These are phyloP conservation scores for Fragum sueziense DNA, from an alignment of 2,888 invertebrate genomes.

Conservation along the genomic window DNA sequence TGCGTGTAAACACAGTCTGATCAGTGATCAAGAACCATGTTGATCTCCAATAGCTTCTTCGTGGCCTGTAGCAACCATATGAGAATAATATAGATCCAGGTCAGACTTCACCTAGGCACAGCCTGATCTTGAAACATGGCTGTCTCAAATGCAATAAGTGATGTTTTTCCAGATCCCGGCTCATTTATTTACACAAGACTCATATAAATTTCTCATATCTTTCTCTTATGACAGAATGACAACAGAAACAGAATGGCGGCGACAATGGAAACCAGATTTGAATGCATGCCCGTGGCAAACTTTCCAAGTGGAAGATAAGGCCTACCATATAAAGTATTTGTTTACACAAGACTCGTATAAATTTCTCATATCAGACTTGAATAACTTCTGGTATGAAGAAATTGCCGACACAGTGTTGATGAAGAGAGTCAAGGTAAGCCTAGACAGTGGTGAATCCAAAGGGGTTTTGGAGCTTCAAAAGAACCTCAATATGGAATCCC, in stretches of 20 bases:
- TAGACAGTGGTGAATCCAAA: too few species aligned
- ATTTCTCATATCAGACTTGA: constrained; percentile 71
- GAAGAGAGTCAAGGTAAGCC: constrained; percentile 69
- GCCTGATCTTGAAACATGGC: too few species aligned
- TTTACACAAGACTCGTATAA: constrained; percentile 72
- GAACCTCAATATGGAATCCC: too few species aligned
- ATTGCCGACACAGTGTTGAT: constrained; percentile 65
- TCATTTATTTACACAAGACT: constrained; percentile 67
- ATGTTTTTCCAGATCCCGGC: too few species aligned
- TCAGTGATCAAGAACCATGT: too few species aligned
- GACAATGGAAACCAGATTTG: constrained; percentile 74
- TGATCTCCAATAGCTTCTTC: too few species aligned
- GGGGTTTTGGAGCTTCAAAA: too few species aligned
- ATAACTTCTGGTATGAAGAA: constrained; percentile 72
- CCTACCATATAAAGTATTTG: constrained; percentile 69
- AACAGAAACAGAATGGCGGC: constrained; percentile 75
- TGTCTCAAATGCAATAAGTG: too few species aligned
- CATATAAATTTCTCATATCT: constrained; percentile 49
- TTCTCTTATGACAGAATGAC: constrained; percentile 54
- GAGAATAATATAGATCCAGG: too few species aligned
- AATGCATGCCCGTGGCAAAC: constrained; percentile 73
- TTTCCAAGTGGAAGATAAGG: constrained; percentile 61
- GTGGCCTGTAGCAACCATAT: too few species aligned
- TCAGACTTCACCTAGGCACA: too few species aligned
- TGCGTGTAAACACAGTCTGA: too few species aligned